Conservation (phyloP, 2,888 invertebrate species). For the Eurytoma adleriae region DNA sequence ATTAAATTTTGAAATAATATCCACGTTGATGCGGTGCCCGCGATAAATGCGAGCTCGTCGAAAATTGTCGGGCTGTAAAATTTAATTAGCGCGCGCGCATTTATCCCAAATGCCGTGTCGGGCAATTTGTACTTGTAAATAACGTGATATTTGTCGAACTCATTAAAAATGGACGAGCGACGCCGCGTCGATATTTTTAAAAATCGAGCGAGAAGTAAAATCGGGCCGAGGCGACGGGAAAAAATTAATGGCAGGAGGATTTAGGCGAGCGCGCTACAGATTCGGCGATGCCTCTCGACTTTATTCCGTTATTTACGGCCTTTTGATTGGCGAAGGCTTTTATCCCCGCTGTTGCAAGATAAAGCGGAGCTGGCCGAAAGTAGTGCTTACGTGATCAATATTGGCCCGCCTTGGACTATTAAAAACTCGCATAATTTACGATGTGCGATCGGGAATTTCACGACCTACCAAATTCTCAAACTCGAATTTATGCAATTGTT, state of each 20-base stretch:
- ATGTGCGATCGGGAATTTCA: constrained; percentile 48
- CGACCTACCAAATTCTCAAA: constrained; percentile 49
- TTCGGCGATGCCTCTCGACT: constrained; percentile 4
- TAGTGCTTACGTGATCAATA: constrained; percentile 53
- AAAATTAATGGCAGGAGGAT: constrained; percentile 42
- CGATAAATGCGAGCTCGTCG: constrained; percentile 17
- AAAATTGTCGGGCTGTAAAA: constrained; percentile 34
- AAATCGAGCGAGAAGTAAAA: constrained; percentile 17
- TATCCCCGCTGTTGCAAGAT: constrained; percentile 50
- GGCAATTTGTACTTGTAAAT: constrained; percentile 24
- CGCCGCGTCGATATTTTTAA: not conserved
- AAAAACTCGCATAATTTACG: constrained; percentile 53
- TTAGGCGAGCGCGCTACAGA: constrained; percentile 3
- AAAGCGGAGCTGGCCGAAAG: constrained; percentile 48
- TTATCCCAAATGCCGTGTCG: constrained; percentile 24
- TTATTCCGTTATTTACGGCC: constrained; percentile 53
- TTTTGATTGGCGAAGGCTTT: constrained; percentile 58
- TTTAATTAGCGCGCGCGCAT: constrained; percentile 35
- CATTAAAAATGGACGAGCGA: constrained; percentile 16
- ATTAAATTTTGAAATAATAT: not conserved
- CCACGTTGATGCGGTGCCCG: not conserved
- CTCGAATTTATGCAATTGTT: no score
- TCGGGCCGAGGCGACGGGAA: constrained; percentile 21
- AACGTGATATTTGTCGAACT: constrained; percentile 47
- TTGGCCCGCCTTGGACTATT: constrained; percentile 51